A percentile compares a stretch with the other conserved stretches of the same genome.
These are phyloP conservation scores for Chaetura pelagica DNA, from an alignment of 2,113 vertebrate species.

Conservation along the genomic window DNA sequence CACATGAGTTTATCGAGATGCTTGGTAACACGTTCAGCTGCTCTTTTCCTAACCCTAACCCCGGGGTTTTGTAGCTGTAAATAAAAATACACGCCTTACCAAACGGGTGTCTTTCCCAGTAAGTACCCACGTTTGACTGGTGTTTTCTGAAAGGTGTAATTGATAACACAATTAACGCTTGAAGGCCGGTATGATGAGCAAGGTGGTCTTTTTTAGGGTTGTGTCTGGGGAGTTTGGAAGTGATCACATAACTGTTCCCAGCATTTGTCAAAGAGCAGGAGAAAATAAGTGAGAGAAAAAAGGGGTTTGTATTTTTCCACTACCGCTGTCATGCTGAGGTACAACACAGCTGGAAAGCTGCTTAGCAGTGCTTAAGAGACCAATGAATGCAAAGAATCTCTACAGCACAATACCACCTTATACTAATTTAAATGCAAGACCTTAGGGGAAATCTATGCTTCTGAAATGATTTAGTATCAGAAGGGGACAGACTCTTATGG, in stretches of 20 bases:
- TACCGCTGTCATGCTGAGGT: not conserved
- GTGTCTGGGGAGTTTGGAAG: slow-evolving; percentile 1
- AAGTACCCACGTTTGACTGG: not conserved
- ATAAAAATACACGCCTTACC: not conserved
- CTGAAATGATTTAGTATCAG: not conserved
- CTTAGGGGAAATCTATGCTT: not conserved
- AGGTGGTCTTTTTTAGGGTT: not conserved
- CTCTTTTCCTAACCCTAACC: not conserved
- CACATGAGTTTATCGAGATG: not conserved
- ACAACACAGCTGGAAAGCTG: not conserved
- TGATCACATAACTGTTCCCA: not conserved
- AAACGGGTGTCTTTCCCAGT: not conserved
- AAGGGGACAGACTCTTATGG: not conserved
- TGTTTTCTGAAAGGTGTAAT: slow-evolving; percentile 41
- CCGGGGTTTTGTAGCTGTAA: not conserved
- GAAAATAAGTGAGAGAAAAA: not conserved
- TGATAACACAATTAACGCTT: slow-evolving; percentile 17
- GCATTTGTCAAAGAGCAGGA: not conserved
- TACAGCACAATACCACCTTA: not conserved
- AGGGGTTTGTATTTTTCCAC: not conserved
- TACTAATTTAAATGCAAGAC: not conserved
- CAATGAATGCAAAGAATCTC: not conserved
- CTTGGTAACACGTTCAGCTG: not conserved
- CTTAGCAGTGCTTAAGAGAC: not conserved
- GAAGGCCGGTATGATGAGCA: not conserved